Evolutionary conservation across 2,113 vertebrate species (phyloP), one percentile per base, ranked within the genome.

Genomic region (Pardalotus punctatus): DNA sequence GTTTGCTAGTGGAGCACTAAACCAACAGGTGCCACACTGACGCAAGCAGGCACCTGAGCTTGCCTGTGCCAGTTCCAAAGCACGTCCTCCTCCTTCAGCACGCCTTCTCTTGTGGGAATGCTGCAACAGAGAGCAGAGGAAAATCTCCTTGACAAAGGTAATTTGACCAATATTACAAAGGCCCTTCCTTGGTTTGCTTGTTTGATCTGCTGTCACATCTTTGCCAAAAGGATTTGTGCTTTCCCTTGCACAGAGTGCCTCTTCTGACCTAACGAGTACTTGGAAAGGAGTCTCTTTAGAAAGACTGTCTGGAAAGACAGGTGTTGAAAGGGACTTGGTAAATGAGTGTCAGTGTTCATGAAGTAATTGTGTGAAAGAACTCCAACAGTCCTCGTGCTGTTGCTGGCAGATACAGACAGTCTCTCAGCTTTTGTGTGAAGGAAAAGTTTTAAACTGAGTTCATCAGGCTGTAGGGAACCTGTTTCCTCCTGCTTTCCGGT

Each of bases 151-250:
- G 70, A 15, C 19, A 29, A 67, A 58, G 19, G 8, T n/a, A 4
- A 35, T 67, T 61, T 87, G 17, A 29, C 20, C 43, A 25, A 7
- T 18, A 20, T 35, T 38, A 43, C 2, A 9, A 45, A 81, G 31
- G 14, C 6, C 9, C 2, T 19, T 65, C 64, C 25, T 86, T 54
- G 2, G 1, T 9, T 7, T 2, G 0, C 31, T 64, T 53, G 21
- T 22, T 22, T 71, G 56, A 81, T 56, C 16, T 51, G 24, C 38
- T 20, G 11, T 47, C 18, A 4, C 31, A 31, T 14, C 22, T 67
- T 60, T 19, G 9, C 45, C 17, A 23, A 54, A 64, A 71, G 29
- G 20, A n/a, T 38, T 83, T 87, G 38, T 61, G 23, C 23, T 70
- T 86, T 64, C 24, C 36, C n/a, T n/a, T n/a, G n/a, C 1, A 5